phyloP scores from a whole-genome alignment of 2,888 invertebrate genomes.

The Empis stercorea region DNA sequence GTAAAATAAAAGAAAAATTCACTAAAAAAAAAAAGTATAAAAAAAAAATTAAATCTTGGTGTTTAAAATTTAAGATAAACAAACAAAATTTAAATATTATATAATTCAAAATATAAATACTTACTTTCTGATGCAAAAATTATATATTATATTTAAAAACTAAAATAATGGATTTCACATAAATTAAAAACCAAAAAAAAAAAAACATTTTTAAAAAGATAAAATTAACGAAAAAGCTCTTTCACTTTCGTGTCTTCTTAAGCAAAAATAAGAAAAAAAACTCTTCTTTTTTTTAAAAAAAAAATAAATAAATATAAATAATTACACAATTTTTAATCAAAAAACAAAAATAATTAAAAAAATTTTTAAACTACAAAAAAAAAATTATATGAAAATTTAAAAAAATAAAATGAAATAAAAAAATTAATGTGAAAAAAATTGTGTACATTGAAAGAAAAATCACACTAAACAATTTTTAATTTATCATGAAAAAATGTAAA shows the following conservation, averaged over 20 bases:
- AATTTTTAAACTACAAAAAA: slow-evolving; percentile 7
- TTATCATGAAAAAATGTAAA: too few relatives aligned
- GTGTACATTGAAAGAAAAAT: too few relatives aligned
- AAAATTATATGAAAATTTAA: slow-evolving; percentile 8
- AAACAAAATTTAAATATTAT: slow-evolving; percentile 11
- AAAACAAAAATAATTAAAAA: slow-evolving; percentile 13
- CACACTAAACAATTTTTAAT: too few relatives aligned
- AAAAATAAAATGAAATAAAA: slow-evolving; percentile 18
- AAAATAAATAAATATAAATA: slow-evolving; percentile 18
- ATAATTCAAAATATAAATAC: slow-evolving; percentile 13
- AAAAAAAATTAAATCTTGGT: slow-evolving; percentile 12
- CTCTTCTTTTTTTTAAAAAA: slow-evolving; percentile 6
- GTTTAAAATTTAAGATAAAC: slow-evolving; percentile 20
- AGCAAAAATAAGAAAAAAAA: slow-evolving; percentile 18
- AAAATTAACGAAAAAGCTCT: slow-evolving; percentile 27
- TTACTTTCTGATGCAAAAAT: too few relatives aligned
- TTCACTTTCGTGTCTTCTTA: slow-evolving; percentile 36
- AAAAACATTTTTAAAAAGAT: too few relatives aligned
- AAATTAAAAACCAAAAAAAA: slow-evolving; percentile 9
- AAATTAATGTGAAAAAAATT: neutral
- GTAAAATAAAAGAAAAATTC: slow-evolving; percentile 21
- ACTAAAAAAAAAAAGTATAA: slow-evolving; percentile 17
- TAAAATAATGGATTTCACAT: slow-evolving; percentile 9
- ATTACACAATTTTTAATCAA: slow-evolving; percentile 11
- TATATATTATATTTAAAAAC: slow-evolving; percentile 2